phyloP scores from a whole-genome alignment of 2,113 vertebrate genomes.

The Bufo bufo region DNA sequence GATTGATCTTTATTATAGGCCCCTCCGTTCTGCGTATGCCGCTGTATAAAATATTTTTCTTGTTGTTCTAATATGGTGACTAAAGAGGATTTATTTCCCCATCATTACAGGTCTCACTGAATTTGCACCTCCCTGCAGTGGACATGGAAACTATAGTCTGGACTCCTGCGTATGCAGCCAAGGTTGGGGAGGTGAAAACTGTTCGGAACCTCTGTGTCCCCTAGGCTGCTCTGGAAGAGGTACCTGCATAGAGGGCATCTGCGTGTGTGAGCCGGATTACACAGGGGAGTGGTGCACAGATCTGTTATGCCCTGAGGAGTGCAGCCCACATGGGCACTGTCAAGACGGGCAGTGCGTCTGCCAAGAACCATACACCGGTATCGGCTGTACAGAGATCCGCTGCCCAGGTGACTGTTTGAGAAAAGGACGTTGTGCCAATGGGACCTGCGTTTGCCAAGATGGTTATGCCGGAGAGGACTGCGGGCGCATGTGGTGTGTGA shows the following conservation, averaged over 20 bases:
- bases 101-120: slow-evolving; percentile 84
- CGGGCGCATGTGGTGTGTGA: slow-evolving; percentile 79
- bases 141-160: slow-evolving; percentile 93
- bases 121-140: slow-evolving; percentile 86
- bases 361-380: slow-evolving; percentile 86
- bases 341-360: slow-evolving; percentile 93
- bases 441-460: slow-evolving; percentile 86
- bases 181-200: slow-evolving; percentile 94
- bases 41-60: not conserved
- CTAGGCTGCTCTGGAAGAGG: slow-evolving; percentile 91
- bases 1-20: not conserved
- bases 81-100: slow-evolving; percentile 5
- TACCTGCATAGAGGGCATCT: slow-evolving; percentile 89
- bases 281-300: slow-evolving; percentile 91
- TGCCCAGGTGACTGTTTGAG: slow-evolving; percentile 92
- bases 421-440: slow-evolving; percentile 85
- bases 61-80: not conserved
- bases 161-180: slow-evolving; percentile 90
- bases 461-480: slow-evolving; percentile 90
- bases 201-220: slow-evolving; percentile 87
- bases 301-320: slow-evolving; percentile 84
- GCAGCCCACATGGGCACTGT: slow-evolving; percentile 87
- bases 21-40: not conserved
- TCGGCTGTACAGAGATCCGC: slow-evolving; percentile 85
- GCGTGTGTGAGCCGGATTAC: slow-evolving; percentile 89